Percentiles rank a stretch among this genome's conserved stretches.
phyloP scores from a whole-genome alignment of 35 echinoderm and acorn worm genomes.

The Strongylocentrotus purpuratus region DNA sequence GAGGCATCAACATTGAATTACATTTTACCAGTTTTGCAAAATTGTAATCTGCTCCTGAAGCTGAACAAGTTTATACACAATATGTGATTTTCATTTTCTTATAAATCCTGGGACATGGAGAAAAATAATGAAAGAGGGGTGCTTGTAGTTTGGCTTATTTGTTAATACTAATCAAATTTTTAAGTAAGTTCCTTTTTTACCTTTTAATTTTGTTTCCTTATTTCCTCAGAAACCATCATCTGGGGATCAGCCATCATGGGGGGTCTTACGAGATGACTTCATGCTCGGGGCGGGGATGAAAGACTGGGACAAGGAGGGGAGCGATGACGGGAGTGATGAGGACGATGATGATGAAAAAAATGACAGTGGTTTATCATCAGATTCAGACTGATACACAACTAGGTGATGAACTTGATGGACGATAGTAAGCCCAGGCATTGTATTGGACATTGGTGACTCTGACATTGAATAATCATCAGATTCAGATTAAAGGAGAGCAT shows the following conservation, averaged over 20 bases:
- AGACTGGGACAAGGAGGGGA: conserved; percentile 82
- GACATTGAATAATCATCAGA: neutral
- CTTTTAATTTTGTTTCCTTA: neutral
- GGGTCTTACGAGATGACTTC: conserved; percentile 73
- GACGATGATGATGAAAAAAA: conserved; percentile 46
- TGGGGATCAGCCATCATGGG: conserved; percentile 62
- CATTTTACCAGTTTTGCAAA: no score
- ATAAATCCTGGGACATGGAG: no score
- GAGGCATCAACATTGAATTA: no score
- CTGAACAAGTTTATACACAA: no score
- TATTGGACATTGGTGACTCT: neutral
- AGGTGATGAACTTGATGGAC: no score
- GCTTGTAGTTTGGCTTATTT: no score
- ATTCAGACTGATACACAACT: conserved; percentile 29
- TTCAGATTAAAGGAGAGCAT: neutral
- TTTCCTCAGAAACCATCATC: conserved; percentile 23
- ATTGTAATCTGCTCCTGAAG: no score
- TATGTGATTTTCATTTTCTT: no score
- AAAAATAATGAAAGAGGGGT: no score
- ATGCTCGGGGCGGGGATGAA: conserved; percentile 91
- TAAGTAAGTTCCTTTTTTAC: neutral
- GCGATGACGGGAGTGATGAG: conserved; percentile 35
- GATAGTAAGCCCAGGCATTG: no score
- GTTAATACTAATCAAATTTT: neutral
- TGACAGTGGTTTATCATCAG: conserved; percentile 39